Conservation (phyloP, 1,140 invertebrate genomes). For the Caenorhabditis remanei region DNA sequence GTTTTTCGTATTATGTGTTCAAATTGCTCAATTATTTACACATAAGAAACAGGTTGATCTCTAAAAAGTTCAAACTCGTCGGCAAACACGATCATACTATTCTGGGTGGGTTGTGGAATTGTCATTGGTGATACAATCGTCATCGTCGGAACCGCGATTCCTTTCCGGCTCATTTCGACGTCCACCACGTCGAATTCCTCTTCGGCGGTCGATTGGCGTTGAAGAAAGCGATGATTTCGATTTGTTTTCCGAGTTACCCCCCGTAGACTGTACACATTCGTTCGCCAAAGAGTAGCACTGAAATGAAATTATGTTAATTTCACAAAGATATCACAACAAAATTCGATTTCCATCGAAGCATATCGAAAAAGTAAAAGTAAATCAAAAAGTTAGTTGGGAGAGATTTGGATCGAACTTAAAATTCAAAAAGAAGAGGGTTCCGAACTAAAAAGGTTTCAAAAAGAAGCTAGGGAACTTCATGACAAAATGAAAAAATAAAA, state of each 20-base stretch:
- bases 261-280: constrained; percentile 51
- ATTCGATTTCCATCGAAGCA: background rate
- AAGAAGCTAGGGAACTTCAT: constrained; percentile 39
- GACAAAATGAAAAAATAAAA: constrained; percentile 32
- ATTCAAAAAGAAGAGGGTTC: background rate
- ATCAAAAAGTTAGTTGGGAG: constrained; percentile 41
- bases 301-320: background rate
- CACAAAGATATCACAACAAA: background rate
- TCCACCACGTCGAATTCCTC: constrained; percentile 42
- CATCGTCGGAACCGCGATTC: constrained; percentile 23
- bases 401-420: constrained; percentile 10
- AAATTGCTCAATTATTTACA: background rate
- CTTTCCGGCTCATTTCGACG: constrained; percentile 9
- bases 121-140: constrained; percentile 33
- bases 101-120: constrained; percentile 17
- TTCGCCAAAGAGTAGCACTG: constrained; percentile 53
- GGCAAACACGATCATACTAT: constrained; percentile 49
- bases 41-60: constrained; percentile 54
- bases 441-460: constrained; percentile 13
- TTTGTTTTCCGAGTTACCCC: background rate
- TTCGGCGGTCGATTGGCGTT: constrained; percentile 44
- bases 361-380: constrained; percentile 7
- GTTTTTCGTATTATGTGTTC: background rate
- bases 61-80: constrained; percentile 47
- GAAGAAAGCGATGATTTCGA: constrained; percentile 26